Base-by-base conservation (phyloP, 1,140 invertebrate genomes). In the Gonatopus flavifemur region DNA sequence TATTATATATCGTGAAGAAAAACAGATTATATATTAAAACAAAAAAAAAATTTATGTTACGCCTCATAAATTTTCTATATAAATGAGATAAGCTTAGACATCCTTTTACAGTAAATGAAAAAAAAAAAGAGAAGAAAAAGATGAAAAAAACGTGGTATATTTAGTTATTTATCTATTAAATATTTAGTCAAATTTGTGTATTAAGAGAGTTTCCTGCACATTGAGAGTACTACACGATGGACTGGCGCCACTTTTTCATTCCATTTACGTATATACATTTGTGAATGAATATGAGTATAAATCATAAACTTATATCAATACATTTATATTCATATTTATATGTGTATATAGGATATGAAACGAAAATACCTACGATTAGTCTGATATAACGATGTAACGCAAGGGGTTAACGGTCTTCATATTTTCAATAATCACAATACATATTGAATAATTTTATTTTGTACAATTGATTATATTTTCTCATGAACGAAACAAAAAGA, bases 81-180 rank as follows among this genome's bases (percentile, higher is more conserved):
- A 57, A 49, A 35, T 10, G 5, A 36, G 39, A 46, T 53, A 57
- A 40, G 39, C 13, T 43, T 46, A 57, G 43, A 53, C 59, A 67
- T 64, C 57, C 59, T 65, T 51, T 67, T 63, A 61, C 52, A 57
- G 53, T 57, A 42, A 55, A 65, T n/a, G n/a, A n/a, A n/a, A n/a
- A n/a, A n/a, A n/a, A n/a, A n/a, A n/a, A n/a, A n/a, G n/a, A n/a
- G n/a, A n/a, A n/a, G n/a, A n/a, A n/a, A n/a, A n/a, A n/a, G n/a
- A n/a, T n/a, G n/a, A n/a, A n/a, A n/a, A n/a, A n/a, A n/a, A n/a
- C 59, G 50, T 49, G 49, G 54, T 57, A 56, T 64, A 66, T 66
- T 67, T 66, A 56, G 59, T 64, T 64, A 67, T 64, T 67, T 67
- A 67, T 67, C 52, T 59, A 63, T 58, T 56, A 62, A 15, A 44